phyloP scores from a whole-genome alignment of 2,888 invertebrate species.

The Cryptocephalus primarius region DNA sequence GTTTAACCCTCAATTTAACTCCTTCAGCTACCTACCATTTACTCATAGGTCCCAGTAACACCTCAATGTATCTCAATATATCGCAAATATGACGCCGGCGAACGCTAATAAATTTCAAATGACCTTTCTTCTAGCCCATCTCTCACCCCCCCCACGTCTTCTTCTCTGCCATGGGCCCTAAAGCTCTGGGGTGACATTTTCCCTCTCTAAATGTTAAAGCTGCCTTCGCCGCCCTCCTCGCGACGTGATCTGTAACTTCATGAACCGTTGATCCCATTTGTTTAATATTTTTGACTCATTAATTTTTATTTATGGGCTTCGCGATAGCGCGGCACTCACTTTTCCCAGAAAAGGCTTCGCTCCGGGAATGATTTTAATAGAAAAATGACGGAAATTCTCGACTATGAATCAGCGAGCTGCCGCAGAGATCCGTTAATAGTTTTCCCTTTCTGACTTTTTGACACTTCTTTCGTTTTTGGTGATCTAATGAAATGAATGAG shows the following conservation, averaged over 20 bases:
- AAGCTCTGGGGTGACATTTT: conserved; percentile 32
- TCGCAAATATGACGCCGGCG: conserved; percentile 18
- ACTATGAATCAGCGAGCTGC: too few relatives aligned
- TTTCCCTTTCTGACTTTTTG: too few relatives aligned
- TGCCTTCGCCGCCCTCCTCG: conserved; percentile 21
- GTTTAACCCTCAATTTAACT: too few relatives aligned
- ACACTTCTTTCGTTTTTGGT: too few relatives aligned
- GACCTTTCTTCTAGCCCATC: conserved; percentile 7
- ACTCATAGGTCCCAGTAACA: neutral
- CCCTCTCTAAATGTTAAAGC: conserved; percentile 32
- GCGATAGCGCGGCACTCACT: too few relatives aligned
- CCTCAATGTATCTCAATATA: conserved; percentile 1
- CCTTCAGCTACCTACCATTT: too few relatives aligned
- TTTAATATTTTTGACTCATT: conserved; percentile 31
- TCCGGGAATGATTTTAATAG: too few relatives aligned
- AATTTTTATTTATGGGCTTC: conserved; percentile 14
- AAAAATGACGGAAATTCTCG: too few relatives aligned
- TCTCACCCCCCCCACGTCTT: too few relatives aligned
- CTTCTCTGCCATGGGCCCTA: conserved; percentile 16
- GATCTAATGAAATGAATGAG: too few relatives aligned
- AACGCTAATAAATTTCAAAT: conserved; percentile 24
- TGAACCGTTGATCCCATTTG: conserved; percentile 28
- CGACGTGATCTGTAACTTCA: conserved; percentile 35
- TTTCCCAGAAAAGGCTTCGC: too few relatives aligned
- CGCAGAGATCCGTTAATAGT: too few relatives aligned